A percentile compares a stretch with the other conserved stretches of the same genome.
phyloP scores from a whole-genome alignment of 2,113 vertebrate species.

The Caloenas nicobarica region DNA sequence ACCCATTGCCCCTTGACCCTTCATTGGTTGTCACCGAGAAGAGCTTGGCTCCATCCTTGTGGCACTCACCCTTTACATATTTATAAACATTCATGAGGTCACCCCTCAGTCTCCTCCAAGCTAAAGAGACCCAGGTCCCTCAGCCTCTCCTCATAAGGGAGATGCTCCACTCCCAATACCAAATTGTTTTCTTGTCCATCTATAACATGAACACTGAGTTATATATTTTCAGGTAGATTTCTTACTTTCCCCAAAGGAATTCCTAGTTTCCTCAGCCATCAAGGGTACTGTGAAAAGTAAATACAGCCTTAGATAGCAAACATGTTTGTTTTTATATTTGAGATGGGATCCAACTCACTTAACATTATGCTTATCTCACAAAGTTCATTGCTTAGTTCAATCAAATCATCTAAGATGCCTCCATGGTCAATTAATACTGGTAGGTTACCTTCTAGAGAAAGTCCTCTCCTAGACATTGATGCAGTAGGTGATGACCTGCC shows the following conservation, averaged over 20 bases:
- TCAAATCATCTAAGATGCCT: not conserved
- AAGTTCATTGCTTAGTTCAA: not conserved
- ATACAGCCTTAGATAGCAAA: not conserved
- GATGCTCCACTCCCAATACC: too few relatives aligned
- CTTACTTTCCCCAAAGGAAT: not conserved
- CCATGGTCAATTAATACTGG: not conserved
- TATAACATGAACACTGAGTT: not conserved
- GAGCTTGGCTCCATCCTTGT: too few relatives aligned
- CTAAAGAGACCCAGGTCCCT: too few relatives aligned
- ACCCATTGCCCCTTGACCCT: too few relatives aligned
- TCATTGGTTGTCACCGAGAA: too few relatives aligned
- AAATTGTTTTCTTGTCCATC: not conserved
- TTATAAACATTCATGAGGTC: too few relatives aligned
- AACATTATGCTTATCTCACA: not conserved
- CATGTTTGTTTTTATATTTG: not conserved
- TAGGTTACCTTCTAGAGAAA: not conserved
- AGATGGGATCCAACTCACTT: not conserved
- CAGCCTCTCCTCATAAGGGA: too few relatives aligned
- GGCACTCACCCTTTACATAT: too few relatives aligned
- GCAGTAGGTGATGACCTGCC: not conserved
- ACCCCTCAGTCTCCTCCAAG: too few relatives aligned
- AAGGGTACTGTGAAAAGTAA: not conserved
- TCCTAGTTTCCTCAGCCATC: not conserved
- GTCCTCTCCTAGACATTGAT: not conserved
- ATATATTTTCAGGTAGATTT: not conserved